A percentile compares a stretch with the other conserved stretches of the same genome.
These are phyloP conservation scores for Aegithalos caudatus DNA, from an alignment of 2,113 vertebrate species.

Conservation along the genomic window DNA sequence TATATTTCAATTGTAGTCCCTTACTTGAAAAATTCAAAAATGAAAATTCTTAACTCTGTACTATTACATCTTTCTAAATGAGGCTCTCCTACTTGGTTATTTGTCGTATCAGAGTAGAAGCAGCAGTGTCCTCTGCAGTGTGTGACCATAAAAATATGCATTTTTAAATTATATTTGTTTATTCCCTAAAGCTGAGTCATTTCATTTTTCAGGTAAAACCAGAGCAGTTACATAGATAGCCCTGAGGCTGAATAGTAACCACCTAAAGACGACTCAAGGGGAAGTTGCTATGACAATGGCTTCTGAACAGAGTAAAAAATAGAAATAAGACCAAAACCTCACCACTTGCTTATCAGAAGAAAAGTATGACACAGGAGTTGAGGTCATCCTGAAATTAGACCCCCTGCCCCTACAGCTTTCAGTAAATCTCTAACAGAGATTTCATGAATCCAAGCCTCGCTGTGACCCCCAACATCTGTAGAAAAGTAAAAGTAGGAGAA, in stretches of 20 bases:
- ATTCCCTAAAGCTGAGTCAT: not conserved
- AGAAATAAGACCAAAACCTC: not conserved
- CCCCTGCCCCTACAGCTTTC: not conserved
- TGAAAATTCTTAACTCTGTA: not conserved
- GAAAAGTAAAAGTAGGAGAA: not conserved
- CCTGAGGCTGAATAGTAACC: not conserved
- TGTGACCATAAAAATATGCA: not conserved
- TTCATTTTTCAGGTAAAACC: not conserved
- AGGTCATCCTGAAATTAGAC: constrained; percentile 8
- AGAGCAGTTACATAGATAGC: not conserved
- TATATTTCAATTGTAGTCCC: not conserved
- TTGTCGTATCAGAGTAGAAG: not conserved
- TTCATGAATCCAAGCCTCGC: not conserved
- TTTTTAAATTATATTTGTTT: not conserved
- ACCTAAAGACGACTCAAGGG: not conserved
- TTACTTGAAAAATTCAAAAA: not conserved
- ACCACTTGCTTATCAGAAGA: not conserved
- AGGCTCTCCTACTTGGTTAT: not conserved
- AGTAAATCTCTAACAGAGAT: not conserved
- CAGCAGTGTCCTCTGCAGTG: not conserved
- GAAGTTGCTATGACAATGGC: constrained; percentile 33
- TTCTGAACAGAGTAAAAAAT: not conserved
- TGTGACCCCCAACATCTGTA: not conserved
- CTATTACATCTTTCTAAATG: not conserved
- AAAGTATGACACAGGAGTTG: not conserved